These are phyloP conservation scores for Lophura nycthemera DNA, from an alignment of 2,113 vertebrate species.

Conservation along the genomic window DNA sequence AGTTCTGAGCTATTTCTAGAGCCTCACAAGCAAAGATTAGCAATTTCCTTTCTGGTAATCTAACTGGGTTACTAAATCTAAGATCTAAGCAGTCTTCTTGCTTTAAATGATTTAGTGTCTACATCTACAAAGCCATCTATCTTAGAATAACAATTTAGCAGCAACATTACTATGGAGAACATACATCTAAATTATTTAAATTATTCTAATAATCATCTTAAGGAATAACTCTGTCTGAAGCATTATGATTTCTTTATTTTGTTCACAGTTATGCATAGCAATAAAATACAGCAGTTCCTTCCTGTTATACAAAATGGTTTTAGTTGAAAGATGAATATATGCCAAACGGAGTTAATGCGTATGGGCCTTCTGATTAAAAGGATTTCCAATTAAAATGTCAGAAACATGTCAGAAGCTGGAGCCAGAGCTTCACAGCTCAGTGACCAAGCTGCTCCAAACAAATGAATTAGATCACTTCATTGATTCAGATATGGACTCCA, in stretches of 20 bases:
- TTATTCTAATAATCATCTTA: background rate
- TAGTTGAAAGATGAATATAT: background rate
- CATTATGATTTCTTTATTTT: background rate
- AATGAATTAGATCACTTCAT: constrained; percentile 51
- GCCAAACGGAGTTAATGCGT: background rate
- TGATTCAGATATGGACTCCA: constrained; percentile 9
- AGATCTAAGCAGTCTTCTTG: constrained; percentile 43
- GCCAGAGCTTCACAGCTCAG: constrained; percentile 48
- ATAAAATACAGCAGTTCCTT: background rate
- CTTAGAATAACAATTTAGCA: background rate
- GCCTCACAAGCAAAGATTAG: constrained; percentile 10
- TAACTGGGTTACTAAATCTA: constrained; percentile 37
- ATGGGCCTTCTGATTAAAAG: constrained; percentile 8
- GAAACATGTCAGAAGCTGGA: constrained; percentile 11
- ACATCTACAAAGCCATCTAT: background rate
- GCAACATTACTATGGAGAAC: background rate
- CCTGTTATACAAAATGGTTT: background rate
- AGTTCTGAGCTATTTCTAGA: constrained; percentile 50
- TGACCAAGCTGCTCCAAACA: constrained; percentile 28
- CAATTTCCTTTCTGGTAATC: constrained; percentile 40
- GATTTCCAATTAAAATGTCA: constrained; percentile 39
- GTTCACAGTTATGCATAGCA: background rate
- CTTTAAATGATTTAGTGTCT: constrained; percentile 22
- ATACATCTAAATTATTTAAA: background rate
- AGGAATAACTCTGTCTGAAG: background rate